These are phyloP conservation scores for Atta texana DNA, from an alignment of 1,140 invertebrate genomes.

Conservation along the genomic window DNA sequence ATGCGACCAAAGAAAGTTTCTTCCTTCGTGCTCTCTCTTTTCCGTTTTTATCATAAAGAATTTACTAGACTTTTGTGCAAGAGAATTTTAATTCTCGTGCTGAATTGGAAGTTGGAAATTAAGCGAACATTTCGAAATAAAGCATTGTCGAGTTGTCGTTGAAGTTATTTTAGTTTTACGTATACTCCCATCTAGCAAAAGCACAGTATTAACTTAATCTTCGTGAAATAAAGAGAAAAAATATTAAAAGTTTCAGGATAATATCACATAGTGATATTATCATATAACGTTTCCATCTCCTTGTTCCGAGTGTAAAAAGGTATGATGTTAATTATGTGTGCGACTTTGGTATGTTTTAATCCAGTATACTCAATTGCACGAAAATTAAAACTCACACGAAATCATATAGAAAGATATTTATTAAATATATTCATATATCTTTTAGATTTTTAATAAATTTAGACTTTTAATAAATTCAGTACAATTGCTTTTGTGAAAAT, in stretches of 20 bases:
- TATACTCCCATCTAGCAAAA: not conserved
- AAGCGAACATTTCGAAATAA: conserved; percentile 34
- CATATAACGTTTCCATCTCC: not conserved
- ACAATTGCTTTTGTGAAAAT: not conserved
- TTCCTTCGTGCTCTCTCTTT: not conserved
- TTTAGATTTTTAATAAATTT: not conserved
- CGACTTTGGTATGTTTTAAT: conserved; percentile 5
- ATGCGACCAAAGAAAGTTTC: not conserved
- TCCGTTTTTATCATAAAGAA: conserved; percentile 16
- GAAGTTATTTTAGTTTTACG: conserved; percentile 42
- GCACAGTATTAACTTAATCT: conserved; percentile 38
- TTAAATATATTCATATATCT: not conserved
- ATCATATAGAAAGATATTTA: not conserved
- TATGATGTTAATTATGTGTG: conserved; percentile 30
- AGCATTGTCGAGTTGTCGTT: conserved; percentile 27
- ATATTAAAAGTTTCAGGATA: conserved; percentile 38
- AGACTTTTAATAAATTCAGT: not conserved
- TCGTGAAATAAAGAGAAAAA: conserved; percentile 35
- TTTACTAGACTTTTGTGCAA: conserved; percentile 13
- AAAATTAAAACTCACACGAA: not conserved
- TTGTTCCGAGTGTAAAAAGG: not conserved
- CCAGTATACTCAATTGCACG: not conserved
- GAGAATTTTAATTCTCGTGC: conserved; percentile 41
- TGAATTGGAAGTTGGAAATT: conserved; percentile 47
- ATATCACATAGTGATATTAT: not conserved